Evolutionary conservation across 2,797 vertebrate species (phyloP).

Genomic region (Nyctibius grandis): DNA sequence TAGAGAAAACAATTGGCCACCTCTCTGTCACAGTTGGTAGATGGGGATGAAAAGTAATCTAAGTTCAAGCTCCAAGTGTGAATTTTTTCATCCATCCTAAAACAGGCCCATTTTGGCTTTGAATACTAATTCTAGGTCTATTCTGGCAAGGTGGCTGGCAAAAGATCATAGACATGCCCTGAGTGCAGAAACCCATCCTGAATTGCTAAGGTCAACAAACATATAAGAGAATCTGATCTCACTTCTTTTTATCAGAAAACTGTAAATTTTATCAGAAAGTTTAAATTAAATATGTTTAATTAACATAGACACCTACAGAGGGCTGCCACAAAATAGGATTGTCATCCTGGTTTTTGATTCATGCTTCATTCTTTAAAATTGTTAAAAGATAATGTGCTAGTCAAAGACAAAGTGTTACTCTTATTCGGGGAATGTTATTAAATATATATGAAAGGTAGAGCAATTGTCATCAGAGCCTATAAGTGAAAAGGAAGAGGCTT

Average conservation of each 20-base stretch:
- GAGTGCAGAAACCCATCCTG: neutral
- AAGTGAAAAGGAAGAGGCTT: neutral
- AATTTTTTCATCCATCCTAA: neutral
- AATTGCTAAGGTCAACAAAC: neutral
- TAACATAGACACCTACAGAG: neutral
- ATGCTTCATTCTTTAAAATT: neutral
- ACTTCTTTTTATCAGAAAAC: neutral
- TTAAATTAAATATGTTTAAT: neutral
- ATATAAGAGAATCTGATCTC: neutral
- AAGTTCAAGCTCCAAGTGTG: neutral
- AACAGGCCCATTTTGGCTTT: neutral
- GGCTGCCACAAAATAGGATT: neutral
- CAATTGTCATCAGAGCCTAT: neutral
- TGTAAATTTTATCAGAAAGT: neutral
- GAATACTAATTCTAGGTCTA: neutral
- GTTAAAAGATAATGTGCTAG: neutral
- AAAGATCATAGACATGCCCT: neutral
- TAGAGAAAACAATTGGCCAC: neutral
- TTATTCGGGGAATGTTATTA: neutral
- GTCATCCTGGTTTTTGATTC: neutral
- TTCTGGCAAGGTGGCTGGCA: neutral
- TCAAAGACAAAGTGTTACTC: neutral
- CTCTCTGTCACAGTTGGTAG: neutral
- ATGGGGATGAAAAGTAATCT: neutral
- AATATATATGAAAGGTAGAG: neutral